Conservation (phyloP, 1,140 invertebrate species). For the Papilio helenus region DNA sequence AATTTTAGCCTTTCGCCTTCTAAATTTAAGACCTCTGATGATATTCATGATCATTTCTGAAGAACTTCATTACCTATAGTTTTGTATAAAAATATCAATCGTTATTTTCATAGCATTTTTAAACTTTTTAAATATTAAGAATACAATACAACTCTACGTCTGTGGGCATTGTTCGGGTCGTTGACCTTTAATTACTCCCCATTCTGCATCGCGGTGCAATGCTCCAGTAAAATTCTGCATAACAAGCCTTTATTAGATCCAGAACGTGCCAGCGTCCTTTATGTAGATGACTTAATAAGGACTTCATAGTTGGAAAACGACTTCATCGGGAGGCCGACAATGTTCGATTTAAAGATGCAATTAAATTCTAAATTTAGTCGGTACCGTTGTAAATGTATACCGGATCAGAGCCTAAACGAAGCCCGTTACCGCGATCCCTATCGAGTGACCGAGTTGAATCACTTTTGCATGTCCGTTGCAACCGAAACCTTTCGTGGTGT, state of each 20-base stretch:
- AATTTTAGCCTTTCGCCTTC: neutral
- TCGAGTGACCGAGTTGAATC: constrained; percentile 59
- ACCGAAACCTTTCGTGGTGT: constrained; percentile 63
- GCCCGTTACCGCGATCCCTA: constrained; percentile 56
- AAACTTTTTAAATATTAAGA: neutral
- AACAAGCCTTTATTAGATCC: constrained; percentile 79
- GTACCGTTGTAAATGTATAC: constrained; percentile 40
- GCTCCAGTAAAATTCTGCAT: constrained; percentile 80
- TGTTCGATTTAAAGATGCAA: constrained; percentile 35
- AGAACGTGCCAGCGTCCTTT: constrained; percentile 60
- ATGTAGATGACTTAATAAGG: constrained; percentile 48
- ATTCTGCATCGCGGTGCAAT: constrained; percentile 71
- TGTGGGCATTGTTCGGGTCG: constrained; percentile 50
- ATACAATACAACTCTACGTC: constrained; percentile 63
- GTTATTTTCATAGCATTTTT: neutral
- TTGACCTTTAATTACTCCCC: constrained; percentile 75
- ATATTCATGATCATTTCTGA: neutral
- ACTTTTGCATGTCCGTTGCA: constrained; percentile 49
- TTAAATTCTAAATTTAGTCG: constrained; percentile 29
- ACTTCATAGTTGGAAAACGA: constrained; percentile 21
- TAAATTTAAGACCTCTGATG: neutral
- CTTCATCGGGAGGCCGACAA: constrained; percentile 38
- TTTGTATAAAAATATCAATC: too few relatives aligned
- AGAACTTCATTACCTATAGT: neutral
- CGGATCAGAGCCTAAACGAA: constrained; percentile 61